These are phyloP conservation scores for Hepsetus odoe DNA, from an alignment of 2,113 vertebrate genomes.

Conservation along the genomic window DNA sequence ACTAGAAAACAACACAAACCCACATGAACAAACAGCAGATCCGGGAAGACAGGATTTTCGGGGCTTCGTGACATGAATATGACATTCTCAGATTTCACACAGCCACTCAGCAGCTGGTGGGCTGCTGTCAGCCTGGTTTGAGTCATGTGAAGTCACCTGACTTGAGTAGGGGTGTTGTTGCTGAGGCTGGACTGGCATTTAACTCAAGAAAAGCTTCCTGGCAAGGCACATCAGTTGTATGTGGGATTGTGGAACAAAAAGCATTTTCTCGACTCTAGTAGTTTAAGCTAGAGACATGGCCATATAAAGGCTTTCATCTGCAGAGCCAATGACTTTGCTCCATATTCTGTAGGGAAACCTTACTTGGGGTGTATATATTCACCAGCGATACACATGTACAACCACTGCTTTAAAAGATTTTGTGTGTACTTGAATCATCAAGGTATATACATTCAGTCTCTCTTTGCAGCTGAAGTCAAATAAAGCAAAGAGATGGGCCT, in stretches of 20 bases:
- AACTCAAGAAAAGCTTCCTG: constrained; percentile 25
- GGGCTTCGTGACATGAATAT: constrained; percentile 15
- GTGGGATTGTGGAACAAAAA: constrained; percentile 13
- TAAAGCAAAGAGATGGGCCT: not conserved
- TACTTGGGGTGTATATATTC: no score
- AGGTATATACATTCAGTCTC: not conserved
- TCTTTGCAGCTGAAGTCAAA: not conserved
- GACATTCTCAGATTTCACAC: constrained; percentile 49
- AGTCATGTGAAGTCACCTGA: constrained; percentile 40
- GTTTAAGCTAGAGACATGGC: not conserved
- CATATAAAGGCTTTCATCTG: no score
- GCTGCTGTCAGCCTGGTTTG: constrained; percentile 30
- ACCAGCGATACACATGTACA: no score
- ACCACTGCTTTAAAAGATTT: no score
- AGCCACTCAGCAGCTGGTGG: constrained; percentile 26
- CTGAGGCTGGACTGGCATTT: constrained; percentile 29
- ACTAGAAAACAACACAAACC: constrained; percentile 7
- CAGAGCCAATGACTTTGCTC: no score
- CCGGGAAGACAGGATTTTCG: constrained; percentile 36
- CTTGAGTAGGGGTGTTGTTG: constrained; percentile 28
- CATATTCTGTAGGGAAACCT: no score
- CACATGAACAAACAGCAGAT: constrained; percentile 3
- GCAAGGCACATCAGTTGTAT: constrained; percentile 27
- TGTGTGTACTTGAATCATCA: no score
- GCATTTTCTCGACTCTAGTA: constrained; percentile 2